Evolutionary conservation across 2,113 vertebrate species (phyloP), one percentile per base, ranked within the genome.

Genomic region (Burhinus bistriatus): DNA sequence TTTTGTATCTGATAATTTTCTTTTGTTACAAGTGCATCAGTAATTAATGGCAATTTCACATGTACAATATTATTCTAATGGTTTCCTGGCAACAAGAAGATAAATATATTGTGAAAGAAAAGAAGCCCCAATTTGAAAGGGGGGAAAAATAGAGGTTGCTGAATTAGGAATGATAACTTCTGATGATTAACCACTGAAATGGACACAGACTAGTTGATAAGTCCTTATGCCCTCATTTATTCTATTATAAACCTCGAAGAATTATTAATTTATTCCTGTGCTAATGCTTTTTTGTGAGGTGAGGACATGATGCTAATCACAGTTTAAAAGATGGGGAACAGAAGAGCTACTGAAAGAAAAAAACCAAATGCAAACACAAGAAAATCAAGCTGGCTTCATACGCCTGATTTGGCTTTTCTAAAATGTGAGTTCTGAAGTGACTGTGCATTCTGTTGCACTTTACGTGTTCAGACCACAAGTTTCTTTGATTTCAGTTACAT

Each of bases 1-100:
- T 70, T 95, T 92, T 92, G 10, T 90, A 65, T 89, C 47, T 78
- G 77, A 86, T 82, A 40, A 68, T 81, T 81, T 91, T 84, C 55
- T 82, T 87, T 83, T 93, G 51, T 95, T 83, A 59, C 32, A 44
- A 65, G 36, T 70, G 19, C 14, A 2, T 79, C 49, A 47, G 55
- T 93, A 96, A 93, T 97, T 95, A 96, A 95, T 75, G 70, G 38
- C 62, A 92, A 81, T 83, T 95, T 90, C 80, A 83, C 45, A 34
- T 52, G 9, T 81, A 40, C 47, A 45, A 10, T 62, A 66, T 93
- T 87, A 61, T 79, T 93, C 12, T 89, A 44, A 61, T 77, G 17
- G 87, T 97, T 82, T 96, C 89, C 49, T 49, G 27, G 89, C 79
- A 95, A 89, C 92, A 82, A 45, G 73, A 79, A 77, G 65, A 72